Evolutionary conservation across 2,113 vertebrate genomes (phyloP).

Genomic region (Amphiprion ocellaris): DNA sequence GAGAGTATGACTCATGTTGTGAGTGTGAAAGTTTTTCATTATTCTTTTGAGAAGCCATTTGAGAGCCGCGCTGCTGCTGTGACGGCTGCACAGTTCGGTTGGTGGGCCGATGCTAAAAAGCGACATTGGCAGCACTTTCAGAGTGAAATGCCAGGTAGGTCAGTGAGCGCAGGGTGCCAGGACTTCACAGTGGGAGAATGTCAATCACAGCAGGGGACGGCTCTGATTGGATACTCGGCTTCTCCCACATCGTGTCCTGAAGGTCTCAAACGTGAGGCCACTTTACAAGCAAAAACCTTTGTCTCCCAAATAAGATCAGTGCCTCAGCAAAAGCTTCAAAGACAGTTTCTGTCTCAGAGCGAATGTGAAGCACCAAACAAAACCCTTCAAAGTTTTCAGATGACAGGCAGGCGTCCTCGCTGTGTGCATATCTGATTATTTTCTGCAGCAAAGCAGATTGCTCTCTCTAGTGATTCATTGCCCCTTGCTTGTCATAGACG

Average conservation of each 20-base stretch:
- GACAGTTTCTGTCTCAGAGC: background rate
- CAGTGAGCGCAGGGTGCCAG: constrained; percentile 59
- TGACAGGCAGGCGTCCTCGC: background rate
- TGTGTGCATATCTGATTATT: background rate
- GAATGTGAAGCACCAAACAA: background rate
- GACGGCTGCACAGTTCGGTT: constrained; percentile 2
- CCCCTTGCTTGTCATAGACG: background rate
- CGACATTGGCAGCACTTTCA: constrained; percentile 29
- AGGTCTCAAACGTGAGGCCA: constrained; percentile 12
- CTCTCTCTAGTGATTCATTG: constrained; percentile 12
- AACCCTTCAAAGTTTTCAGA: background rate
- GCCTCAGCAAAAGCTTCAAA: constrained; percentile 18
- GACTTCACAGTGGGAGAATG: constrained; percentile 61
- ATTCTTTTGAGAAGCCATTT: background rate
- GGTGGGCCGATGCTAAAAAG: constrained; percentile 31
- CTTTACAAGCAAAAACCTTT: constrained; percentile 29
- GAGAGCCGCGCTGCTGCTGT: background rate
- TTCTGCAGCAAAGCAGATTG: constrained; percentile 1
- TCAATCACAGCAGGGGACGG: constrained; percentile 53
- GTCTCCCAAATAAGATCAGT: constrained; percentile 6
- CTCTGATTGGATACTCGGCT: constrained; percentile 50
- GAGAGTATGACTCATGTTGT: background rate
- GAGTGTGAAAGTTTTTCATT: background rate
- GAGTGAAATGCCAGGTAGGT: constrained; percentile 62
- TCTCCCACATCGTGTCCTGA: constrained; percentile 41